Evolutionary conservation across 2,113 vertebrate genomes (phyloP).

Genomic region (Actenoides lindsayi): DNA sequence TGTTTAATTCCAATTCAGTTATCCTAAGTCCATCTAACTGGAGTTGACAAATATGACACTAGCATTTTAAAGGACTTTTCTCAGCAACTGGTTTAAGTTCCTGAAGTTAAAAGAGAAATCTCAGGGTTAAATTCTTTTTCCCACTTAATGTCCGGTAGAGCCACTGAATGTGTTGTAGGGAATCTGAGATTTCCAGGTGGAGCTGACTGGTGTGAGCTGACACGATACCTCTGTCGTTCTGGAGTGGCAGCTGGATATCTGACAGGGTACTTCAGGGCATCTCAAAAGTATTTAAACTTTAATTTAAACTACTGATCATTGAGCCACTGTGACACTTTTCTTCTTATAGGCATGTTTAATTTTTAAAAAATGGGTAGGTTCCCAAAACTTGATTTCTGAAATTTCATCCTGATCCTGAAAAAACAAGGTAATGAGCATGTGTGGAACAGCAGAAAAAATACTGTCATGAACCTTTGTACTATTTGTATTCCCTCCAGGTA

Average conservation of each 20-base stretch:
- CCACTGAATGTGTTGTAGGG: background rate
- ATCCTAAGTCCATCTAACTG: background rate
- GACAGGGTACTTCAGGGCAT: background rate
- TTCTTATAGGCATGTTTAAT: background rate
- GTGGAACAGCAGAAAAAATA: background rate
- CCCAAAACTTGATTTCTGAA: background rate
- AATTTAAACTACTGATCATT: background rate
- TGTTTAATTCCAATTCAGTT: background rate
- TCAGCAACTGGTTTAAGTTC: background rate
- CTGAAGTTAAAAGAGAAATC: background rate
- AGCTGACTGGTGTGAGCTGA: background rate
- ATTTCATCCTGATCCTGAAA: background rate
- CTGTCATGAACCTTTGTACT: background rate
- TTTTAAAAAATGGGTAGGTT: background rate
- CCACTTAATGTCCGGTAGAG: background rate
- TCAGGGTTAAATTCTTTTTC: background rate
- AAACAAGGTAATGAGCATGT: fast-evolving
- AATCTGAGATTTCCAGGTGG: background rate
- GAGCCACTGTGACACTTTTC: background rate
- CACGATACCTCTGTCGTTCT: background rate
- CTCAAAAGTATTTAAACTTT: background rate
- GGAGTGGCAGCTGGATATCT: background rate
- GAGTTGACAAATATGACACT: background rate
- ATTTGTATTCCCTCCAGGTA: background rate
- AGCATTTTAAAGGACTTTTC: background rate